phyloP scores from a whole-genome alignment of 2,888 invertebrate genomes.

The Melolontha melolontha region DNA sequence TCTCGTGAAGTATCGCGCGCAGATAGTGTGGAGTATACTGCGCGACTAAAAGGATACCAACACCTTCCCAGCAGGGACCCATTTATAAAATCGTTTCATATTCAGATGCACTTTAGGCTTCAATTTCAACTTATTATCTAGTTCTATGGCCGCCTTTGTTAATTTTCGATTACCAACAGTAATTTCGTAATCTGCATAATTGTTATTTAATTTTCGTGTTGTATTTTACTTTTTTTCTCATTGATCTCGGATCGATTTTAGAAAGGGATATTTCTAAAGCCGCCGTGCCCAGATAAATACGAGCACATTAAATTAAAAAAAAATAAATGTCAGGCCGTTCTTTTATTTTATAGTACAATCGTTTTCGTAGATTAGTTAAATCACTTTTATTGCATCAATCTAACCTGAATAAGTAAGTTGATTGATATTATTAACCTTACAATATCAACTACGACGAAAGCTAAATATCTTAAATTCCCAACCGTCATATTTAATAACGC shows the following conservation, averaged over 20 bases:
- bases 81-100: constrained; percentile 47
- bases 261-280: constrained; percentile 14
- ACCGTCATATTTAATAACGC: not conserved
- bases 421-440: not conserved
- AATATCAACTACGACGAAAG: constrained; percentile 6
- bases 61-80: constrained; percentile 48
- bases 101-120: constrained; percentile 46
- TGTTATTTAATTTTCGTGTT: constrained; percentile 36
- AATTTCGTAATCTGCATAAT: constrained; percentile 46
- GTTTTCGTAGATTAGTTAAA: constrained; percentile 21
- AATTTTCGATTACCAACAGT: constrained; percentile 43
- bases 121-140: constrained; percentile 46
- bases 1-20: constrained; percentile 42
- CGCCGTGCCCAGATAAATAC: constrained; percentile 21
- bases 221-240: constrained; percentile 19
- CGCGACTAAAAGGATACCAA: constrained; percentile 47
- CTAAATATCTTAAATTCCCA: not conserved
- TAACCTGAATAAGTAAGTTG: constrained; percentile 15
- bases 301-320: constrained; percentile 14
- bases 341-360: constrained; percentile 14
- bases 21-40: constrained; percentile 44
- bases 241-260: constrained; percentile 20
- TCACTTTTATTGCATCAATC: constrained; percentile 17
- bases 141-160: constrained; percentile 42
- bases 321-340: constrained; percentile 26